Evolutionary conservation across 2,113 vertebrate species (phyloP), one percentile per base, ranked within the genome.

Genomic region (Paramormyrops kingsleyae): DNA sequence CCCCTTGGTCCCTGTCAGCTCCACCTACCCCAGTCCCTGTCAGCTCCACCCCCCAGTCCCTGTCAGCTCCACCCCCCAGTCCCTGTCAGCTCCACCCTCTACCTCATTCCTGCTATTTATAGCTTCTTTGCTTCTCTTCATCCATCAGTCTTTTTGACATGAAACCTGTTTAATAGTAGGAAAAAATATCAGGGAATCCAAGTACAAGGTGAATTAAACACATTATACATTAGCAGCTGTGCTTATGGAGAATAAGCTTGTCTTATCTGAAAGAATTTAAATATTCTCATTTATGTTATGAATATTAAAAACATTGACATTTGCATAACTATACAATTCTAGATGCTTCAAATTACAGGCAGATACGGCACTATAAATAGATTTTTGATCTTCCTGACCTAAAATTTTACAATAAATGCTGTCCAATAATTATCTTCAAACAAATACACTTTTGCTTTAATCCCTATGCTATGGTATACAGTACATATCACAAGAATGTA

Each of bases 391-490:
- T 15, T 74, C 66, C 27, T 74, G n/a, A 74, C n/a, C 9, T 74
- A 74, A 74, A 13, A 74, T 74, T 31, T 74, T 27, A 74, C 31
- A 35, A 4, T 35, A 74, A 74, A 31, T 31, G 35, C 56, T 44
- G 17, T 46, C 17, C 5, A 44, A n/a, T 21, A 83, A 44, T 83
- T 15, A 44, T 21, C 7, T 10, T 42, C 44, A 46, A 83, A 83
- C 8, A 12, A 85, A 46, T 21, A 46, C 24, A 49, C 10, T 47
- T 46, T 85, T 13, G 46, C 0, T 27, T 46, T 49, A 42, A n/a
- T 49, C 88, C 52, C 88, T 91, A 84, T 90, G 89, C 62, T 13
- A n/a, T 12, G 9, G n/a, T 62, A 62, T 62, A 62, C 19, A 52
- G 50, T 53, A 17, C 19, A 66, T 12, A 13, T 62, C 7, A 62